phyloP scores from a whole-genome alignment of 2,888 invertebrate species.

The Chloromyia formosa region DNA sequence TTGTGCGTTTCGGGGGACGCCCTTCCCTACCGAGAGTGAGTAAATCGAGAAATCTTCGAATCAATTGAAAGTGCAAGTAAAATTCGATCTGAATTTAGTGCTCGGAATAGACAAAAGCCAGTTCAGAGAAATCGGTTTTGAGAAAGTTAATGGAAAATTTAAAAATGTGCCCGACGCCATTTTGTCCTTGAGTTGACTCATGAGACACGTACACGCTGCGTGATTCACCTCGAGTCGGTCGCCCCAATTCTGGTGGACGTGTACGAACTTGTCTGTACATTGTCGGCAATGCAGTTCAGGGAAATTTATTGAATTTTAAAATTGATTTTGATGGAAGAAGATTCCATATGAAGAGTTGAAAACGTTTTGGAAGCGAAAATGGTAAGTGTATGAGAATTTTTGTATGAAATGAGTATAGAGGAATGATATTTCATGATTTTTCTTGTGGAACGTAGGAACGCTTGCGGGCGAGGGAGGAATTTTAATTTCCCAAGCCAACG shows the following conservation, averaged over 20 bases:
- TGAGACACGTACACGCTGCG: too few species aligned
- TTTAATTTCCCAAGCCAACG: too few species aligned
- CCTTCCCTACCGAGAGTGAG: background rate
- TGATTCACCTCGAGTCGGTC: background rate
- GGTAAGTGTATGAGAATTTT: too few species aligned
- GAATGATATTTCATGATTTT: too few species aligned
- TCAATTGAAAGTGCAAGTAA: background rate
- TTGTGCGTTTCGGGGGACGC: background rate
- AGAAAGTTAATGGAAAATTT: background rate
- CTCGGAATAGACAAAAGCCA: background rate
- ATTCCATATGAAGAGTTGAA: too few species aligned
- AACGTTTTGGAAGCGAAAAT: too few species aligned
- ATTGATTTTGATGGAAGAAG: too few species aligned
- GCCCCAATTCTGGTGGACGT: background rate
- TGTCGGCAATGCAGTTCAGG: conserved; percentile 27
- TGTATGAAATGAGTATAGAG: too few species aligned
- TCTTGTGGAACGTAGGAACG: too few species aligned
- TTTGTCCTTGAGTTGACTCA: conserved; percentile 15
- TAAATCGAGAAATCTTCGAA: too few species aligned
- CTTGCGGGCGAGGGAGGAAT: too few species aligned
- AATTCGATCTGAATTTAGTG: background rate
- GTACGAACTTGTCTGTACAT: background rate
- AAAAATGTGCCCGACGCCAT: conserved; percentile 8
- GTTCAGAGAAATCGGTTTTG: too few species aligned
- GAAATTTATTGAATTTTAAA: background rate